Evolutionary conservation across 2,797 vertebrate species (phyloP), one percentile per base, ranked within the genome.

Genomic region (Phrynocephalus vlangalii): DNA sequence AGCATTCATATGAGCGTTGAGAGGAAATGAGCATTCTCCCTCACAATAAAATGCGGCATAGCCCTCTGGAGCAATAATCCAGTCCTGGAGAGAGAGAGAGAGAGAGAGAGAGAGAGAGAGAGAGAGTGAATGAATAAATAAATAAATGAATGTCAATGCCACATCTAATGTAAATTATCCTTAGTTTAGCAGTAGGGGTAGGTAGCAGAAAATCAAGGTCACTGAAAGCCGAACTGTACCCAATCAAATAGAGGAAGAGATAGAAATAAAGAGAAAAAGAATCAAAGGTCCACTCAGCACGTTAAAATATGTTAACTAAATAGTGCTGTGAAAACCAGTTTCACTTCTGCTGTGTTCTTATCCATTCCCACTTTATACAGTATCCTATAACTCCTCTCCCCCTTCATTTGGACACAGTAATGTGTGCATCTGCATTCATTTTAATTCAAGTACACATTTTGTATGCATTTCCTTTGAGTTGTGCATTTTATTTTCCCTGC

Each of bases 1-100:
- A 80, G 99, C 99, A 0, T 99, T 99, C 99, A 99, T 99, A 92
- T 99, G 99, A 72, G 99, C 99, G 87, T 99, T 99, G 90, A 99
- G 98, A 82, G 99, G 99, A 93, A 99, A 99, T 2, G 99, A 98
- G 91, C 99, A 99, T 96, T 99, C 99, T 78, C 99, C 99, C 44
- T 99, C 99, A 81, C 99, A 99, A 91, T 99, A 99, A 96, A 99
- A 99, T 0, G 99, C 99, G 87, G 99, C 99, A 0, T 99, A 99
- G 82, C 99, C 99, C 91, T 99, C 99, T 0, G 99, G 99, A 73
- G 99, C 99, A 92, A 99, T 99, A 93, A 99, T 99, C 99, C 99
- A 99, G 86, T 99, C 99, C 99, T 99, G 60, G 11, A 88, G 91
- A 92, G n/a, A n/a, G n/a, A n/a, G n/a, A n/a, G n/a, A n/a, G n/a